phyloP scores from a whole-genome alignment of 2,888 invertebrate species.

The Cecidostiba fungosa region DNA sequence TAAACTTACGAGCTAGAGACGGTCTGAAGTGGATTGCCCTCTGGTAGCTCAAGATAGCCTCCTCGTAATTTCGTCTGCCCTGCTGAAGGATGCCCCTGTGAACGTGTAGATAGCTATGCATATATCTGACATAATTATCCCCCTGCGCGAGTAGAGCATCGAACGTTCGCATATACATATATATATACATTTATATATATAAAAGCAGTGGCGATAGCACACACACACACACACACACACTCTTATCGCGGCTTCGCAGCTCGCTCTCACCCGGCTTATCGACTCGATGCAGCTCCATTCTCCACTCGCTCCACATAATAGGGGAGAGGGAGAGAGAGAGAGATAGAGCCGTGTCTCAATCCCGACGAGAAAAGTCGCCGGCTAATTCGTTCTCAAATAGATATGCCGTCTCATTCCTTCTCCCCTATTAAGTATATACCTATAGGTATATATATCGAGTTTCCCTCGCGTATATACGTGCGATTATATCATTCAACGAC shows the following conservation, averaged over 20 bases:
- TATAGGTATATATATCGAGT: neutral
- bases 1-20: constrained; percentile 92
- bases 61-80: constrained; percentile 92
- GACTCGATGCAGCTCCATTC: constrained; percentile 66
- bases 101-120: constrained; percentile 45
- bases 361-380: neutral
- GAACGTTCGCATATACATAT: constrained; percentile 22
- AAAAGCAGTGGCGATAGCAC: constrained; percentile 55
- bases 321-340: neutral
- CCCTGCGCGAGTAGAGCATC: neutral
- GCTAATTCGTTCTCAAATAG: neutral
- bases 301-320: neutral
- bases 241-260: constrained; percentile 75
- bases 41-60: constrained; percentile 94
- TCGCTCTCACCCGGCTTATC: constrained; percentile 71
- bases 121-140: neutral
- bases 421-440: neutral
- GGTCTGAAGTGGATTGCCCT: constrained; percentile 96
- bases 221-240: constrained; percentile 42
- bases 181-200: neutral
- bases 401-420: neutral
- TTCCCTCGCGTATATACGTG: neutral
- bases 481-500: neutral
- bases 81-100: constrained; percentile 96
- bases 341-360: neutral